A percentile compares a stretch with the other conserved stretches of the same genome.
Evolutionary conservation across 2,113 vertebrate genomes (phyloP).

Genomic region (Burhinus oedicnemus): DNA sequence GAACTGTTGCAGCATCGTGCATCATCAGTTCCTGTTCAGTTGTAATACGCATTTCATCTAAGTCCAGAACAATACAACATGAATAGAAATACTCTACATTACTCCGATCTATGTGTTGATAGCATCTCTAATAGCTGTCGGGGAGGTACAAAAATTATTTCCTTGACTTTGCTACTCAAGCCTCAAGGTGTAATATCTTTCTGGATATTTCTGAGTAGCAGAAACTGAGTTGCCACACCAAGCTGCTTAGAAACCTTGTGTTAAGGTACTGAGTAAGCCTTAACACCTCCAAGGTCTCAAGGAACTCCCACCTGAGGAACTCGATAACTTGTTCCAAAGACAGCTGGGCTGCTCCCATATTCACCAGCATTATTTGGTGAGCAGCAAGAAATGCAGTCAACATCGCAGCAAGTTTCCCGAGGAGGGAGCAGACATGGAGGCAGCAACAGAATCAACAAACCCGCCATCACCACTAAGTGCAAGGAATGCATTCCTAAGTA

Average conservation of each 20-base stretch:
- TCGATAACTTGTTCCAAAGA: background rate
- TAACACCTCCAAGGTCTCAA: background rate
- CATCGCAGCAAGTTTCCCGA: background rate
- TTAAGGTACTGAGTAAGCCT: background rate
- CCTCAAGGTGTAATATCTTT: background rate
- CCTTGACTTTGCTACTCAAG: background rate
- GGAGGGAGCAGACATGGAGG: background rate
- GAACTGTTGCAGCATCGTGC: background rate
- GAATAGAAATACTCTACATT: background rate
- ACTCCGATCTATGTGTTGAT: background rate
- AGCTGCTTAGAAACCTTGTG: background rate
- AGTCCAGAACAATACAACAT: background rate
- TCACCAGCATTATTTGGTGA: background rate
- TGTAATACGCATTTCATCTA: background rate
- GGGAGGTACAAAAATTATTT: background rate
- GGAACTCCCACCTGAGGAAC: too few species aligned
- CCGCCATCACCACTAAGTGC: background rate
- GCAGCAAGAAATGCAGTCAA: background rate
- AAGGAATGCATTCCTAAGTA: background rate
- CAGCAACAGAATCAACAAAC: background rate
- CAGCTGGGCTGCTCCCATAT: background rate
- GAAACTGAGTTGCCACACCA: background rate
- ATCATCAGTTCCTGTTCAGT: background rate
- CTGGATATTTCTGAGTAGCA: background rate
- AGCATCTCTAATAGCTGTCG: background rate